phyloP scores from a whole-genome alignment of 2,797 vertebrate species.

The Anisognathus igniventris region DNA sequence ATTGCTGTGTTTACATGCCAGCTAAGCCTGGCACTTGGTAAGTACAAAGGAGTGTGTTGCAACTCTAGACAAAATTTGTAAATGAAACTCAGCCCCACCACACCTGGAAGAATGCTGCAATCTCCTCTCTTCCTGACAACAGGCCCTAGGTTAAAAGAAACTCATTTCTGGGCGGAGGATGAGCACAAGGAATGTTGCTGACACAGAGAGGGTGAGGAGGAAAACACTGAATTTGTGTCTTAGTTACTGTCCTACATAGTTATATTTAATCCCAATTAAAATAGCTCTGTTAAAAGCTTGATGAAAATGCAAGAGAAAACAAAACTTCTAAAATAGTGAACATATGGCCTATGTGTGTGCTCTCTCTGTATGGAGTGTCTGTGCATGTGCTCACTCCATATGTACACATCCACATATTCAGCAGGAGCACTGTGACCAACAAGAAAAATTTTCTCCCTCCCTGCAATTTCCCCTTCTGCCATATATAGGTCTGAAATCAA shows the following conservation, averaged over 20 bases:
- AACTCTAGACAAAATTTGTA: constrained; percentile 13
- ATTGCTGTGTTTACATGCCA: not conserved
- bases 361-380: not conserved
- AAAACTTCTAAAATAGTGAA: not conserved
- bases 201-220: not conserved
- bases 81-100: constrained; percentile 22
- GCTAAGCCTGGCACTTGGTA: not conserved
- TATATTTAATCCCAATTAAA: not conserved
- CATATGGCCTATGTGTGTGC: not conserved
- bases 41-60: not conserved
- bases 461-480: not conserved
- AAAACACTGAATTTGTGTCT: not conserved
- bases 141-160: constrained; percentile 23
- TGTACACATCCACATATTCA: not conserved
- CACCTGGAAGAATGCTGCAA: constrained; percentile 33
- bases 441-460: not conserved
- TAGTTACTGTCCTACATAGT: not conserved
- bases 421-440: not conserved
- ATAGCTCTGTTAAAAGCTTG: not conserved
- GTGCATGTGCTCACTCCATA: not conserved
- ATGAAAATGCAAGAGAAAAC: not conserved
- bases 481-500: not conserved
- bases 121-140: not conserved
- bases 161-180: not conserved
- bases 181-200: constrained; percentile 47